Evolutionary conservation across 2,888 invertebrate species (phyloP), one percentile per base, ranked within the genome.

Genomic region (Kuschelorhynchus macadamiae): DNA sequence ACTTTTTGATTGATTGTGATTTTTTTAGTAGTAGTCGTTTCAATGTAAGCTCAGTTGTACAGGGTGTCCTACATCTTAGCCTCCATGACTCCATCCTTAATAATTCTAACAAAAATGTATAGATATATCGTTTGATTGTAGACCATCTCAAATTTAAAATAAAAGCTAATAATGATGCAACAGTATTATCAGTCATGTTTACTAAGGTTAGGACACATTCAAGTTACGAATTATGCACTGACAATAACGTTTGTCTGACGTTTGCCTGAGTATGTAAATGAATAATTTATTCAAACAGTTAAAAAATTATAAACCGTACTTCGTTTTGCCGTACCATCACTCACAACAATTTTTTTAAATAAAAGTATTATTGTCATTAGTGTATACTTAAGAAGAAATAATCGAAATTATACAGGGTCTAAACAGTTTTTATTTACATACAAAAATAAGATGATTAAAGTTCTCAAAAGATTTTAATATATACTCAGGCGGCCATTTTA

Each of bases 1-100:
- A 72, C 71, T 65, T 55, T 70, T 59, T 65, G 42, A 71, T 68
- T 71, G 61, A 76, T 77, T 78, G 78, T 79, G 78, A 79, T n/a
- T 79, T 78, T 75, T 73, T 74, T 74, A 75, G 71, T 56, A 53
- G 52, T 72, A 65, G 70, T 71, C 52, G 63, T 70, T 72, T 71
- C 69, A 49, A 56, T 59, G 55, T 73, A 74, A 73, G 72, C 73
- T 74, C 75, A 74, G 72, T 72, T 75, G 72, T 75, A 72, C n/a
- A n/a, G n/a, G n/a, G 74, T 72, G 74, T 74, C 47, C 56, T 67
- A 63, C 46, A 33, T 49, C 30, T 62, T 71, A 70, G 74, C 73
- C 72, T 74, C 75, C 72, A 71, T 72, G 71, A 67, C 59, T 72
- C 57, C 25, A 5, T 25, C 7, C 25, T 25, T 25, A 7, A 25